A percentile compares a stretch with the other conserved stretches of the same genome.
Evolutionary conservation across 2,888 invertebrate genomes (phyloP).

Genomic region (Gandaritis pyraliata): DNA sequence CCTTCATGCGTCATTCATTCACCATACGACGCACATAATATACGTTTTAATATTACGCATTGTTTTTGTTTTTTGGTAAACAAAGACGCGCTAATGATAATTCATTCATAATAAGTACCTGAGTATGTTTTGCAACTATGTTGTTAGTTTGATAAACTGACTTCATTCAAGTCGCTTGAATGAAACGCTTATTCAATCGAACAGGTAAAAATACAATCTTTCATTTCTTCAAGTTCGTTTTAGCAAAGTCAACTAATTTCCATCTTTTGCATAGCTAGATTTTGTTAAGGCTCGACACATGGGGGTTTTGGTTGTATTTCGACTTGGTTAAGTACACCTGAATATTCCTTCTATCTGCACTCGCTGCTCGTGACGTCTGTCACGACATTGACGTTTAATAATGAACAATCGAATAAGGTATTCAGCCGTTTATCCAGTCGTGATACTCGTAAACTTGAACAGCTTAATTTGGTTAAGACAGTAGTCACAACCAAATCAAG

Average conservation of each 20-base stretch:
- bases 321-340: slow-evolving; percentile 31
- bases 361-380: slow-evolving; percentile 49
- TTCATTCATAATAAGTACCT: slow-evolving; percentile 6
- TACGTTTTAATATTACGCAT: slow-evolving; percentile 38
- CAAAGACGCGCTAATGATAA: slow-evolving; percentile 15
- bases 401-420: slow-evolving; percentile 47
- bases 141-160: background rate
- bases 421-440: slow-evolving; percentile 37
- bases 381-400: slow-evolving; percentile 56
- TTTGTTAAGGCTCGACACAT: background rate
- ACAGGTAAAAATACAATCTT: background rate
- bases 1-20: slow-evolving; percentile 49
- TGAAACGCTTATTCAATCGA: background rate
- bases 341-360: slow-evolving; percentile 41
- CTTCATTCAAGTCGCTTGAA: background rate
- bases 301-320: background rate
- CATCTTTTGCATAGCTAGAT: background rate
- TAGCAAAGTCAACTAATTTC: no score
- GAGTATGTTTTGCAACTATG: slow-evolving; percentile 12
- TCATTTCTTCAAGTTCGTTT: background rate
- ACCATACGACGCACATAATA: slow-evolving; percentile 38
- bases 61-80: slow-evolving; percentile 38
- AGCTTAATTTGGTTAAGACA: slow-evolving; percentile 23
- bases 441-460: slow-evolving; percentile 25
- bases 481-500: slow-evolving; percentile 9